Evolutionary conservation across 2,113 vertebrate genomes (phyloP), one percentile per base, ranked within the genome.

Genomic region (Hippocampus mohnikei): DNA sequence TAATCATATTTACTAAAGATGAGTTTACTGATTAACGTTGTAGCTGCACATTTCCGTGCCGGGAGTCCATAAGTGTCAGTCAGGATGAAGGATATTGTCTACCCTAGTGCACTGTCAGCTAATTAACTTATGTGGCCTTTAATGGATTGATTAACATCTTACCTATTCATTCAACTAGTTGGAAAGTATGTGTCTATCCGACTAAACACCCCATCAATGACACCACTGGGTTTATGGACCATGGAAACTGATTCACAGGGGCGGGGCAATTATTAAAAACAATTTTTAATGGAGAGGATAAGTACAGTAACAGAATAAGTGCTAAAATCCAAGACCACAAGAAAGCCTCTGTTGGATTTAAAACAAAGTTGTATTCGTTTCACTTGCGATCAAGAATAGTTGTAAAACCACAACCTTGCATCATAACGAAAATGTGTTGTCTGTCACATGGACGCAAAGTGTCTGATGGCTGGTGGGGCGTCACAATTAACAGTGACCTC

Each of bases 121-220:
- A 81, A 80, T 84, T 81, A 85, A 86, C 80, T 86, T 86, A 81
- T 81, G 63, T 82, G 76, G 8, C 50, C 75, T 78, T 85, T 79
- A 83, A 81, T 81, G 85, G 73, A 85, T 83, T 87, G 72, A 84
- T 83, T 83, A 82, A 66, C 73, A 78, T 78, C 71, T 60, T 74
- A 69, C 62, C 63, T 72, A 61, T 71, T 82, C 71, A 76, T 67
- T 81, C 59, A 72, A 69, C 72, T 78, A 70, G 74, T 84, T 80
- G 83, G 87, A 82, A 85, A 79, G 81, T 85, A 72, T 55, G 67
- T 74, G 78, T 80, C 66, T 21, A 75, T 69, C 72, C 73, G 66
- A 73, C 76, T 76, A 77, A 84, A 87, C 73, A 82, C 80, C 81
- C 73, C 67, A 84, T 87, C 83, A 84, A 76, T 87, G 82, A 84